Base-by-base conservation (phyloP, 2,797 vertebrate genomes). In the Tapera naevia region DNA sequence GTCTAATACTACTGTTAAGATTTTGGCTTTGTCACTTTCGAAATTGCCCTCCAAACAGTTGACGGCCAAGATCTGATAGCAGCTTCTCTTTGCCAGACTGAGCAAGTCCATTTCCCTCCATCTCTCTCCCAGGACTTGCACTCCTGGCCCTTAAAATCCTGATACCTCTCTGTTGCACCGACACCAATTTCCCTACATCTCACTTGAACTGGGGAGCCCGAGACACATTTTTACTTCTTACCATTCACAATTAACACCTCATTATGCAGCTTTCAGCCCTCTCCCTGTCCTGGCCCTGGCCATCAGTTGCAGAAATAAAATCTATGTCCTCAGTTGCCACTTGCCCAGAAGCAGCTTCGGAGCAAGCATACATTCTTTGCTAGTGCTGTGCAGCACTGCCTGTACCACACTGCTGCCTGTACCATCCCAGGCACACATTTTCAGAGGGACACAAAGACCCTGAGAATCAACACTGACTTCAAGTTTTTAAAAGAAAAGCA, bases 351-450 rank as follows among this genome's bases (percentile, higher is more conserved):
- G 54, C 21, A 76, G 54, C 25, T 65, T 58, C 54, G 46, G n/a
- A 82, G 45, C 0, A 1, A 62, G 50, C 45, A 73, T 19, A 48
- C 3, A 4, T 33, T 50, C 32, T 69, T 72, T 30, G 56, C 45
- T 48, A 25, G 17, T 0, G 2, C 28, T 62, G 27, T 17, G 21
- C 1, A 21, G 27, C 1, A 5, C 1, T 10, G 27, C n/a, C 51
- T 66, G 22, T 57, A 57, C 45, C 41, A 50, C 4, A 7, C 28
- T 39, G 60, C 37, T 45, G 60, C 37, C 46, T 37, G 24, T 60
- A 46, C 6, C 61, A 80, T 15, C 54, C 30, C 50, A 73, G 62
- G 33, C 32, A 28, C 21, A 5, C 0, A 0, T 72, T 93, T 88
- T 84, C 62, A 75, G 70, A 89, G 43, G 33, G 46, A 61, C 27